A percentile compares a stretch with the other conserved stretches of the same genome.
phyloP scores from a whole-genome alignment of 2,113 vertebrate genomes.

The Egretta garzetta region DNA sequence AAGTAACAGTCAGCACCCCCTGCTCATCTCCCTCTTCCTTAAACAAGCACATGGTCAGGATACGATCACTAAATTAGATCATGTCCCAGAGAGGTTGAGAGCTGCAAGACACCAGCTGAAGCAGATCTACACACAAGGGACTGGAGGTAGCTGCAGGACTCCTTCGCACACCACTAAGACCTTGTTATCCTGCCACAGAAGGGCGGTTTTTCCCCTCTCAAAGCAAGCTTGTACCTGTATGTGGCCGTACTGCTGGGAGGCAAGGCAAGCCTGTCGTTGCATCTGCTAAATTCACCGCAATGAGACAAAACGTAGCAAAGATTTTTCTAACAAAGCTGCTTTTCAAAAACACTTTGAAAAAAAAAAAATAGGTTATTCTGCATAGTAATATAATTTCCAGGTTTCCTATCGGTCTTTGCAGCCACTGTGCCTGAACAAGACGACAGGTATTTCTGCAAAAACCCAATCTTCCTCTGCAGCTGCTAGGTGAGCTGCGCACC shows the following conservation, averaged over 20 bases:
- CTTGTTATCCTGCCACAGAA: background rate
- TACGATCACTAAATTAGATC: background rate
- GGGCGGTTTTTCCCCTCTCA: background rate
- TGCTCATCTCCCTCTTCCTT: background rate
- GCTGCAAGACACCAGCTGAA: background rate
- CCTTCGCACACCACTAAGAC: background rate
- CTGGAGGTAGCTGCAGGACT: background rate
- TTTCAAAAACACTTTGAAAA: background rate
- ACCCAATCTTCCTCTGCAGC: accelerated
- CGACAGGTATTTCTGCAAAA: background rate
- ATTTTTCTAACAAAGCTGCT: background rate
- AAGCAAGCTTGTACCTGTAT: background rate
- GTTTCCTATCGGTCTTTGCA: background rate
- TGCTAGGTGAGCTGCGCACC: background rate
- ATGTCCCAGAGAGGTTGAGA: background rate
- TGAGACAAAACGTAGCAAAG: background rate
- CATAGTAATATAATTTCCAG: background rate
- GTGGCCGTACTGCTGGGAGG: background rate
- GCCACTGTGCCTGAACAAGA: background rate
- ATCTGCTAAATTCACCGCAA: background rate
- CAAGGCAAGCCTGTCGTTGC: background rate
- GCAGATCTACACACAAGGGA: background rate
- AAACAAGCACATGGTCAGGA: background rate
- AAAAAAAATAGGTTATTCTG: background rate
- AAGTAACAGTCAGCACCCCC: background rate